Conservation (phyloP, 2,113 vertebrate species). For the Notarius lentiginosus region DNA sequence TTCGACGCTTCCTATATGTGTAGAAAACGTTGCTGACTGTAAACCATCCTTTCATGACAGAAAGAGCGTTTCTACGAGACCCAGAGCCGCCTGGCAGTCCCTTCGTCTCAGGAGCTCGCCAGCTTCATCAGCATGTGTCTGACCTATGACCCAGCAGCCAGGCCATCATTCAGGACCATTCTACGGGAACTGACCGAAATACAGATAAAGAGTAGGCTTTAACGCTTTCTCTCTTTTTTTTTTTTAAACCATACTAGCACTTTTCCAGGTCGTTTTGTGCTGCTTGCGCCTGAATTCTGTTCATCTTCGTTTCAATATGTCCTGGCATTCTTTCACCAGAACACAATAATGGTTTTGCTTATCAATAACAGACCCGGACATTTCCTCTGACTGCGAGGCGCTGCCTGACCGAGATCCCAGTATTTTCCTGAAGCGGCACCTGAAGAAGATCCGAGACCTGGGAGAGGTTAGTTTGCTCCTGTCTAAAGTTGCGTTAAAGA, state of each 20-base stretch:
- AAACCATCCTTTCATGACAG: constrained; percentile 60
- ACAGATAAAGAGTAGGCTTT: constrained; percentile 77
- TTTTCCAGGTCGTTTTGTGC: not conserved
- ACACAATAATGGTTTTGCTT: not conserved
- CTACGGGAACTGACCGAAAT: constrained; percentile 84
- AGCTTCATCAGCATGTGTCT: constrained; percentile 83
- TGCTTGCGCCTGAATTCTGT: not conserved
- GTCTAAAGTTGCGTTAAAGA: not conserved
- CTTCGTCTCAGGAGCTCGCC: constrained; percentile 80
- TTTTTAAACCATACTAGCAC: no score
- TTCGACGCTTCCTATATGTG: not conserved
- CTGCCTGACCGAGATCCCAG: constrained; percentile 72
- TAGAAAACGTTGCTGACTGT: not conserved
- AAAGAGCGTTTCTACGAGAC: constrained; percentile 90
- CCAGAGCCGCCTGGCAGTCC: constrained; percentile 75
- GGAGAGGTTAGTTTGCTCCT: constrained; percentile 78
- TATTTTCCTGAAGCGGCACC: constrained; percentile 86
- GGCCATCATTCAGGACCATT: constrained; percentile 84
- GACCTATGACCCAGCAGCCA: constrained; percentile 75
- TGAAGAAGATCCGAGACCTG: constrained; percentile 83
- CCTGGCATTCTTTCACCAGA: not conserved
- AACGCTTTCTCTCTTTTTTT: not conserved
- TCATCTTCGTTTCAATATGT: not conserved
- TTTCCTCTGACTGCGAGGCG: constrained; percentile 71
- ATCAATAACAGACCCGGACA: constrained; percentile 74